Evolutionary conservation across 2,888 invertebrate genomes (phyloP), one percentile per base, ranked within the genome.

Genomic region (Campoplex capitator): DNA sequence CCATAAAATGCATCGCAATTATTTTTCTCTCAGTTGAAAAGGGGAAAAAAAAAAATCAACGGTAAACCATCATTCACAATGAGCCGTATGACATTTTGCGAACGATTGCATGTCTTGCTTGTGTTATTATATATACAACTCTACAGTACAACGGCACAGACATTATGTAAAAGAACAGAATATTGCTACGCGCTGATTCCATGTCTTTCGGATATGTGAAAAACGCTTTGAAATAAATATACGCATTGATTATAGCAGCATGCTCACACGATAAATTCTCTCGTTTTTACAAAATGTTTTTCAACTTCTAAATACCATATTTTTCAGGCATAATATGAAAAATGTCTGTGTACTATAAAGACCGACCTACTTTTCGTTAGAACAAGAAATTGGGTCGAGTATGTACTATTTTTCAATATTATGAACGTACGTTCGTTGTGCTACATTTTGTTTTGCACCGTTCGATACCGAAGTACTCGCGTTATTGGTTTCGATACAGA

Each of bases 121-220:
- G 75, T 68, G 58, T 83, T 48, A 48, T 83, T 48, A 48, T 70
- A 68, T 76, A 76, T 75, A 82, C 67, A 58, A 48, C 56, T 45
- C 45, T 2, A 45, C 2, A 0, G 11, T 45, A 45, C 56, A 58
- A 48, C 58, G 8, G 62, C 62, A 32, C 48, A 32, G 18, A 68
- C 7, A 54, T 75, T 68, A 32, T 32, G 28, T 23, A 42, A 18
- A 56, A 28, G n/a, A 18, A 62, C 35, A 71, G 45, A 68, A 70
- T 58, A 42, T 32, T 74, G 18, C n/a, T 71, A 9, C 28, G 65
- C 23, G 54, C 45, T 68, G 45, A 65, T 65, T 32, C 45, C 62
- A 48, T 13, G 48, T 35, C 28, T 58, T n/a, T 32, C n/a, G 6
- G 11, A 38, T 23, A 70, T 9, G 58, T 13, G 58, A 58, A 58